These are phyloP conservation scores for Cottus gobio DNA, from an alignment of 2,113 vertebrate genomes.

Conservation along the genomic window DNA sequence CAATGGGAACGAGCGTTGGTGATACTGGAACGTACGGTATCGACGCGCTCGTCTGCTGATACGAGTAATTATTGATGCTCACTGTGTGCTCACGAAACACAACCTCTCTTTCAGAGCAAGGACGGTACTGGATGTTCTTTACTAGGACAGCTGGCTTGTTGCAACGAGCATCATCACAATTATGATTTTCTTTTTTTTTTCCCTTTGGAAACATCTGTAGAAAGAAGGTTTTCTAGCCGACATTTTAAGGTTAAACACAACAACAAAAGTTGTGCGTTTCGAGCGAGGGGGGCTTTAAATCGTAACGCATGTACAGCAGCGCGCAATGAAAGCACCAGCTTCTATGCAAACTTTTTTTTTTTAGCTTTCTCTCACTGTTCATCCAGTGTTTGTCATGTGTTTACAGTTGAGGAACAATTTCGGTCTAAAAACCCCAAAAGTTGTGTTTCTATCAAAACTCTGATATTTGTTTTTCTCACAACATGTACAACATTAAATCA, in stretches of 20 bases:
- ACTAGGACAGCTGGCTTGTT: background rate
- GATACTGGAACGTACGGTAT: background rate
- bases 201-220: background rate
- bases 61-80: background rate
- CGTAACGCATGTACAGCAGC: no score
- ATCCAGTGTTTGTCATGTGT: background rate
- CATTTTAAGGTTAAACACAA: no score
- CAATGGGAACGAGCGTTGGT: background rate
- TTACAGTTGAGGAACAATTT: no score
- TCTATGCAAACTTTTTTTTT: background rate
- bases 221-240: background rate
- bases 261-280: no score
- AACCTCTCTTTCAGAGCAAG: background rate
- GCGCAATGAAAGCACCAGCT: background rate
- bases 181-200: no score
- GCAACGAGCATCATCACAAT: no score
- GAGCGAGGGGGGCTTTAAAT: no score
- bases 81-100: background rate
- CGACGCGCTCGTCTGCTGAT: background rate
- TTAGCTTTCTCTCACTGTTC: background rate
- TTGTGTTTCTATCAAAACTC: background rate
- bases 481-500: background rate
- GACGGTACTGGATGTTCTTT: background rate
- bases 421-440: no score
- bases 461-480: background rate